These are phyloP conservation scores for Euwallacea similis DNA, from an alignment of 1,140 invertebrate species.

Conservation along the genomic window DNA sequence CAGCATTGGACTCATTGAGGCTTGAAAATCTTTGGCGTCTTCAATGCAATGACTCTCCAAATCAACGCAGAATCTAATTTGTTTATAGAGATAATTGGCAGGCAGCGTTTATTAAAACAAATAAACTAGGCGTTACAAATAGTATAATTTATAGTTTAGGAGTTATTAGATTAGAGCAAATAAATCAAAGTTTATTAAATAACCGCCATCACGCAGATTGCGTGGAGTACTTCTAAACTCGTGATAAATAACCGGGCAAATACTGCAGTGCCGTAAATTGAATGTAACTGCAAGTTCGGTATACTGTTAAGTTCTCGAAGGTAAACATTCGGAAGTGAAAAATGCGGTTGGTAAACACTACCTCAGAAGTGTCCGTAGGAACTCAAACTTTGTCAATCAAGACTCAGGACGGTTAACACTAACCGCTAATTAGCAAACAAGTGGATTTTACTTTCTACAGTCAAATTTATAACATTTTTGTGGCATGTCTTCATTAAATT, in stretches of 20 bases:
- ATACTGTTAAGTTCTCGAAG: slow-evolving; percentile 5
- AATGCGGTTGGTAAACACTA: neutral
- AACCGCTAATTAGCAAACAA: neutral
- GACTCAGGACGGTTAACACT: too few species aligned
- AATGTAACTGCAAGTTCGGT: slow-evolving; percentile 19
- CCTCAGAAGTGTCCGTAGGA: too few species aligned
- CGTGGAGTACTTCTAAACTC: slow-evolving; percentile 5
- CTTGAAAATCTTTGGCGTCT: too few species aligned
- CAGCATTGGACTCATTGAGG: too few species aligned
- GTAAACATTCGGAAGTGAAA: slow-evolving; percentile 11
- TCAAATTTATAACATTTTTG: slow-evolving; percentile 18
- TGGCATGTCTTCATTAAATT: slow-evolving; percentile 22
- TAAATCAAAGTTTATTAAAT: slow-evolving; percentile 29
- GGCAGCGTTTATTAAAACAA: slow-evolving; percentile 29
- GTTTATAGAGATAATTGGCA: slow-evolving; percentile 29
- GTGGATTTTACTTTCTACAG: slow-evolving; percentile 5
- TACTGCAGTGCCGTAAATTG: slow-evolving; percentile 15
- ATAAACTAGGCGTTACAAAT: slow-evolving; percentile 32
- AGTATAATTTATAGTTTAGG: slow-evolving; percentile 30
- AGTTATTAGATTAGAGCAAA: slow-evolving; percentile 28
- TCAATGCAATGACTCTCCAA: slow-evolving; percentile 10
- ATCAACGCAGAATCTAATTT: slow-evolving; percentile 17
- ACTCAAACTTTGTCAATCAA: too few species aligned
- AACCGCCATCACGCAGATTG: slow-evolving; percentile 18
- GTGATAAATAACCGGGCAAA: slow-evolving; percentile 22